Evolutionary conservation across 2,888 invertebrate species (phyloP), one percentile per base, ranked within the genome.

Genomic region (Drosophila mayaguana): DNA sequence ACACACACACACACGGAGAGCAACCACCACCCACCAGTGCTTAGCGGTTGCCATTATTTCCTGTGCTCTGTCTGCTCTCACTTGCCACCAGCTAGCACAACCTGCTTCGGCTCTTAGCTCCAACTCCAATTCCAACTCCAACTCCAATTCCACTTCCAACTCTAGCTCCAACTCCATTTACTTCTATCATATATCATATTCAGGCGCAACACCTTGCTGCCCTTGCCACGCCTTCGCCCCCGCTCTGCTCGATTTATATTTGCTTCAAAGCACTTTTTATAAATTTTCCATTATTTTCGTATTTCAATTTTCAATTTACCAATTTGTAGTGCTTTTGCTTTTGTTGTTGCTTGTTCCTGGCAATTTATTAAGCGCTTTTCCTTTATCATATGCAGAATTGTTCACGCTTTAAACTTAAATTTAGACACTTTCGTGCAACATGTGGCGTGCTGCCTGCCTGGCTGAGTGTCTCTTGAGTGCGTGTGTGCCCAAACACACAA

Each of bases 151-250:
- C 43, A 0, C 1, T 7, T 45, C n/a, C 25, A 2, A 3, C 48
- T 48, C 28, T 12, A 7, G 14, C 18, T 50, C 50, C 32, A 14
- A 3, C 8, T 2, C 40, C 55, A 42, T 32, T 38, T 12, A 70
- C 64, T 66, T 81, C 88, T 61, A 85, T 88, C 86, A 88, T 89
- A 89, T 89, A 86, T 86, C 86, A 86, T 89, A 78, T 88, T 74
- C 86, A 89, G 80, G 77, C 77, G 65, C 71, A 77, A 72, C 74
- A 80, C 68, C 71, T 73, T 66, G 65, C 46, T 43, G 16, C 71
- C 59, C 22, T 12, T 12, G 54, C 54, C 54, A 54, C 40, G 40
- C 40, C 54, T 8, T 38, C 53, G 11, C 14, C 7, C 8, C 8
- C 28, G 14, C 14, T 9, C 36, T 16, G 32, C 56, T 20, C 40